Percentiles rank a stretch among this genome's conserved stretches.
These are phyloP conservation scores for Campopleginae sp. DNA, from an alignment of 2,888 invertebrate genomes.

Conservation along the genomic window DNA sequence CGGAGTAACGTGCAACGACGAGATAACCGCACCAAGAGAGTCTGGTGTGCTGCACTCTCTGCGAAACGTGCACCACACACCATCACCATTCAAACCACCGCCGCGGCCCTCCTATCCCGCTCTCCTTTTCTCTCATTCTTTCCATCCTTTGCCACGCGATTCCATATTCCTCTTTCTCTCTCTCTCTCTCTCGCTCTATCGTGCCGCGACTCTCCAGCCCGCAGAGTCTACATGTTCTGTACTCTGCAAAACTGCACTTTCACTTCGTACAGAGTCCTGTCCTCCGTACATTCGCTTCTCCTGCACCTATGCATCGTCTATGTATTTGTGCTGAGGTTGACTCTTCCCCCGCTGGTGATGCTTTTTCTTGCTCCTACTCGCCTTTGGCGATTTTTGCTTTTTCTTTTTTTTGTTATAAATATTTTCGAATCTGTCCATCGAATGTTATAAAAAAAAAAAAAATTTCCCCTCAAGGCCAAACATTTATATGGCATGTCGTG, in stretches of 20 bases:
- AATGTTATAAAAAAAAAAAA: too few species aligned
- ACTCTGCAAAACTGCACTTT: slow-evolving; percentile 80
- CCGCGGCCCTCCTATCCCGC: neutral
- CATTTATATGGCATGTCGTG: neutral
- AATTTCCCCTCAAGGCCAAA: too few species aligned
- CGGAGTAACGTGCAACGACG: slow-evolving; percentile 64
- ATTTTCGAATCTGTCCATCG: neutral
- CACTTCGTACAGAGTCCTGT: slow-evolving; percentile 76
- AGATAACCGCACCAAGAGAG: slow-evolving; percentile 61
- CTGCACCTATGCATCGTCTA: slow-evolving; percentile 10
- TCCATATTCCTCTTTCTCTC: slow-evolving; percentile 36
- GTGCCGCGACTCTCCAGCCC: slow-evolving; percentile 36
- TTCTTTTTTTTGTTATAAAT: neutral
- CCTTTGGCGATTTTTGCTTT: neutral
- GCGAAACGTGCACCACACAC: slow-evolving; percentile 62
- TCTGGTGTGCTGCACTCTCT: slow-evolving; percentile 69
- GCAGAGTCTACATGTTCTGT: slow-evolving; percentile 64
- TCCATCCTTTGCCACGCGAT: neutral
- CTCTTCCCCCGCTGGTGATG: too few species aligned
- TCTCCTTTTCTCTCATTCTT: slow-evolving; percentile 21
- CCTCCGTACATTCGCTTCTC: slow-evolving; percentile 64
- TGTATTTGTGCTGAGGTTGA: slow-evolving; percentile 24
- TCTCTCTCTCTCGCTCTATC: slow-evolving; percentile 28
- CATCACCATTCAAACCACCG: slow-evolving; percentile 47
- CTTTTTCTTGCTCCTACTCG: too few species aligned